Conservation (phyloP, 2,797 vertebrate species). For the Phalloptychus januarius region DNA sequence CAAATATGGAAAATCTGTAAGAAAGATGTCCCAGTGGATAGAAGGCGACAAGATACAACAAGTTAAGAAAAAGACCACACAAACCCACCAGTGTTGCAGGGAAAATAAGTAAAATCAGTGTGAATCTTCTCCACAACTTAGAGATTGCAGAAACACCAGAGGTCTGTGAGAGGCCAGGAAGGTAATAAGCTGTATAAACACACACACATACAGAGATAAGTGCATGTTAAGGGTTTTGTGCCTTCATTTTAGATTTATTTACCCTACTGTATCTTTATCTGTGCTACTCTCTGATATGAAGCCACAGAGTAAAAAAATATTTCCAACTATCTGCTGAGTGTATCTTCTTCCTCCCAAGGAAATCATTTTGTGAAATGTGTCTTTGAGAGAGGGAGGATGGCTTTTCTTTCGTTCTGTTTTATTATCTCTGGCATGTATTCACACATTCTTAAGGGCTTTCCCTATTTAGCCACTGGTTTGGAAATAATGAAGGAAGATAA, state of each 20-base stretch:
- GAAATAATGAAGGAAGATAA: conserved; percentile 82
- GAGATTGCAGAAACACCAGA: conserved; percentile 47
- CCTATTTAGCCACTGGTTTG: conserved; percentile 80
- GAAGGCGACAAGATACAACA: conserved; percentile 24
- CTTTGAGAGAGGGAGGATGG: conserved; percentile 19
- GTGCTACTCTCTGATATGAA: conserved; percentile 75
- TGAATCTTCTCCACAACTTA: conserved; percentile 39
- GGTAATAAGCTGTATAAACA: conserved; percentile 57
- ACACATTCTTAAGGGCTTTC: conserved; percentile 78
- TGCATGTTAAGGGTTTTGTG: conserved; percentile 71
- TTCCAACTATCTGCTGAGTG: conserved; percentile 77
- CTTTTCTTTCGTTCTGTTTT: conserved; percentile 69
- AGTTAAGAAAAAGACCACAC: conserved; percentile 33
- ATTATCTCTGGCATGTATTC: conserved; percentile 81
- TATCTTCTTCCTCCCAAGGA: conserved; percentile 74
- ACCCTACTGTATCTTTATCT: conserved; percentile 78
- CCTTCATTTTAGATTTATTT: conserved; percentile 80
- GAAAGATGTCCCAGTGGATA: conserved; percentile 40
- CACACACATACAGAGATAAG: conserved; percentile 52
- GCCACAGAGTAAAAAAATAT: conserved; percentile 72
- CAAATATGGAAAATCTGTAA: conserved; percentile 46
- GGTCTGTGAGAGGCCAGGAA: conserved; percentile 18
- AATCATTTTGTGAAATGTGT: conserved; percentile 54
- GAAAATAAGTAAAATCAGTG: conserved; percentile 45
- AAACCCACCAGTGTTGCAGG: conserved; percentile 34